Conservation (phyloP, 1,140 invertebrate species). For the Galendromus occidentalis region DNA sequence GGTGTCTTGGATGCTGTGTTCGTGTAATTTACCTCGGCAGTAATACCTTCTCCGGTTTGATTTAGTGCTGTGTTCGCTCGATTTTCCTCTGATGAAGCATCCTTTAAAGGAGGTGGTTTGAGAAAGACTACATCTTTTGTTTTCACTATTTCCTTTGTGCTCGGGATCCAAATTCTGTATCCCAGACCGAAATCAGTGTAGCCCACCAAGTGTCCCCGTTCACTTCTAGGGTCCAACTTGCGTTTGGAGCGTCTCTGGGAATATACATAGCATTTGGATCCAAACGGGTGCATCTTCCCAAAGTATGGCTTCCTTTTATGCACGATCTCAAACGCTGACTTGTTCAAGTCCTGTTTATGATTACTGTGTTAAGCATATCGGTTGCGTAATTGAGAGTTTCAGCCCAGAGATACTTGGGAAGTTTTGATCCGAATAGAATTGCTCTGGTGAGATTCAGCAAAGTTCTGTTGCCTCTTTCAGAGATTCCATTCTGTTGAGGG, state of each 20-base stretch:
- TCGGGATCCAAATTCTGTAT: neutral
- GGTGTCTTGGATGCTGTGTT: too few relatives aligned
- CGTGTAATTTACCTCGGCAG: too few relatives aligned
- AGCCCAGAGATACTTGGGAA: conserved; percentile 17
- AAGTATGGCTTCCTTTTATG: neutral
- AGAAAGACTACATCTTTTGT: conserved; percentile 23
- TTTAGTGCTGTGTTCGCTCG: too few relatives aligned
- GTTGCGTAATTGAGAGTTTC: conserved; percentile 17
- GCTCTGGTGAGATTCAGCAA: conserved; percentile 14
- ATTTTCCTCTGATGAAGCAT: neutral
- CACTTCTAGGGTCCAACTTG: neutral
- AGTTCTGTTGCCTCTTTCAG: conserved; percentile 16
- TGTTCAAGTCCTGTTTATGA: neutral
- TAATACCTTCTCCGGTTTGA: too few relatives aligned
- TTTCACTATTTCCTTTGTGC: conserved; percentile 12
- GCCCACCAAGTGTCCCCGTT: neutral
- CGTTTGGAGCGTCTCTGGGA: neutral
- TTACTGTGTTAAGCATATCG: conserved; percentile 17
- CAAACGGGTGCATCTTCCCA: neutral
- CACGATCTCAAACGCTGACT: neutral
- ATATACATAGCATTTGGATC: neutral
- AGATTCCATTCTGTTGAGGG: conserved; percentile 15
- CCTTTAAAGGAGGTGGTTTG: conserved; percentile 21
- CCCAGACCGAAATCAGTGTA: neutral
- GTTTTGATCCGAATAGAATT: conserved; percentile 14